These are phyloP conservation scores for Patella ulyssiponensis DNA, from an alignment of 2,888 invertebrate species.

Conservation along the genomic window DNA sequence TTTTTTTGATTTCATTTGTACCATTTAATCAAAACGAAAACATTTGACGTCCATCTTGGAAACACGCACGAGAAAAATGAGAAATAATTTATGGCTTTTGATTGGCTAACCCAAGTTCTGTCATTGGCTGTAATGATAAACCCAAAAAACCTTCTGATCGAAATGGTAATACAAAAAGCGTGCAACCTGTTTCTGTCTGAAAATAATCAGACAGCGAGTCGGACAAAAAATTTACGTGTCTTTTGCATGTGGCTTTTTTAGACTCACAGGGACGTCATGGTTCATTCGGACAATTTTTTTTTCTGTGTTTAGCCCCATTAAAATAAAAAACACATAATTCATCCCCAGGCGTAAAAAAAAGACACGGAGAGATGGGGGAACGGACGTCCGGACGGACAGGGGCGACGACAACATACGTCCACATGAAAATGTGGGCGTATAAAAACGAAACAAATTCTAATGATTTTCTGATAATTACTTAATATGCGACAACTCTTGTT, in stretches of 20 bases:
- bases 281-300: neutral
- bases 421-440: no score
- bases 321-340: no score
- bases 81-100: no score
- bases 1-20: no score
- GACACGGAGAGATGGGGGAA: neutral
- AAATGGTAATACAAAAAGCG: neutral
- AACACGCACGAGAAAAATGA: no score
- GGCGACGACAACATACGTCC: neutral
- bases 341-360: neutral
- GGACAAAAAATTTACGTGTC: neutral
- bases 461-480: no score
- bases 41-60: no score
- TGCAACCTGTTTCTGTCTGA: neutral
- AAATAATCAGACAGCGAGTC: neutral
- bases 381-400: neutral
- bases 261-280: neutral
- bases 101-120: neutral
- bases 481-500: no score
- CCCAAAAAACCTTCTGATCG: neutral
- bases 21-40: no score
- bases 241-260: neutral
- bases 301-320: neutral
- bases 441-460: no score
- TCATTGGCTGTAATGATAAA: neutral